Evolutionary conservation across 2,113 vertebrate species (phyloP).

Genomic region (Fregetta grallaria): DNA sequence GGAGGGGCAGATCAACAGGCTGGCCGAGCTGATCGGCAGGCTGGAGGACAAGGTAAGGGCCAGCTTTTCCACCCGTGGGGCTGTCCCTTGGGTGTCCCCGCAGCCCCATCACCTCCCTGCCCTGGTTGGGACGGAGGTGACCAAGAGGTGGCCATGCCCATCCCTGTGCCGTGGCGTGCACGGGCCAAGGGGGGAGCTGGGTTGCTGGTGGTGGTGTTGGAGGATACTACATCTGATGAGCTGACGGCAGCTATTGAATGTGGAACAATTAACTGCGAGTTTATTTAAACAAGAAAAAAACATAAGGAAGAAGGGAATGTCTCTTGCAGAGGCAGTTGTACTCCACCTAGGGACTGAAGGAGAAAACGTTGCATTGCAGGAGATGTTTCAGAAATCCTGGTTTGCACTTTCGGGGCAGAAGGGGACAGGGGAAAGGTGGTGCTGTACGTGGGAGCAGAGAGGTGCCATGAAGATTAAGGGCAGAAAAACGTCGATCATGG

Average conservation of each 20-base stretch:
- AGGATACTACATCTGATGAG: neutral
- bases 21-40: conserved; percentile 90
- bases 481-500: neutral
- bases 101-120: neutral
- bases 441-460: neutral
- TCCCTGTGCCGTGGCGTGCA: neutral
- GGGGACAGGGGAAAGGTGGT: neutral
- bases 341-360: neutral
- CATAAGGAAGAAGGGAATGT: too few relatives aligned
- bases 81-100: neutral
- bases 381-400: neutral
- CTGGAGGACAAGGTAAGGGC: conserved; percentile 93
- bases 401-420: neutral
- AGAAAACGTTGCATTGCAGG: neutral
- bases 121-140: neutral
- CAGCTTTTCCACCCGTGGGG: accelerated
- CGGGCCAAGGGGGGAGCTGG: accelerated
- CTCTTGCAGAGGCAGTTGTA: neutral
- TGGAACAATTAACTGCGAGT: neutral
- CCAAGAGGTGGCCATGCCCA: neutral
- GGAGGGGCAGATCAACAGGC: conserved; percentile 89
- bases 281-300: neutral
- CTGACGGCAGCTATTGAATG: neutral
- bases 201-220: neutral
- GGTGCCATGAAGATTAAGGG: neutral